A percentile compares a stretch with the other conserved stretches of the same genome.
Evolutionary conservation across 1,140 invertebrate genomes (phyloP).

Genomic region (Atta cephalotes): DNA sequence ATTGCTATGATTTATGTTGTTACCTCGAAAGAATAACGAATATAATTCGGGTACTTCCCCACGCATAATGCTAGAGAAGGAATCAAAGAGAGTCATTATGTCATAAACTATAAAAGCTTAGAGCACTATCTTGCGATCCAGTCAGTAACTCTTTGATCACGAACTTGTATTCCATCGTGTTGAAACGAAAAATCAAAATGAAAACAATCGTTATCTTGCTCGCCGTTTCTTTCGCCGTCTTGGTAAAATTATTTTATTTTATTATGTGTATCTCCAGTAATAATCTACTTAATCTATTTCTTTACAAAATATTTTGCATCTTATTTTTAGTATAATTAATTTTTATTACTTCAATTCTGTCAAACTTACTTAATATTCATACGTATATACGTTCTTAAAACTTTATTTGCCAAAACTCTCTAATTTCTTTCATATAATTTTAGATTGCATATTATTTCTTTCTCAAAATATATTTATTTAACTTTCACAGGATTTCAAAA

Average conservation of each 20-base stretch:
- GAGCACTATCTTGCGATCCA: not conserved
- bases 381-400: not conserved
- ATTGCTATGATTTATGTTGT: not conserved
- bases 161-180: not conserved
- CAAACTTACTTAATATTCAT: not conserved
- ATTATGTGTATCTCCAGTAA: not conserved
- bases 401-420: not conserved
- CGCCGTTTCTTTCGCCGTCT: conserved; percentile 71
- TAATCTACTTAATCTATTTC: not conserved
- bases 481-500: not conserved
- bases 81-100: conserved; percentile 8
- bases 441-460: not conserved
- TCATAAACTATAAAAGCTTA: conserved; percentile 66
- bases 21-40: not conserved
- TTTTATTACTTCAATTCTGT: not conserved
- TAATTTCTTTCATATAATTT: not conserved
- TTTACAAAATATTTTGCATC: not conserved
- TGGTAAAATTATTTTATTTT: conserved; percentile 58
- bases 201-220: conserved; percentile 69
- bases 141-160: conserved; percentile 48
- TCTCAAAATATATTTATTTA: not conserved
- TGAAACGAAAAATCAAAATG: conserved; percentile 59
- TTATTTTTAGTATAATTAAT: not conserved
- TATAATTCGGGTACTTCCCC: not conserved
- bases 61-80: not conserved